Evolutionary conservation across 2,888 invertebrate genomes (phyloP).

Genomic region (Poecilobothrus nobilitatus): DNA sequence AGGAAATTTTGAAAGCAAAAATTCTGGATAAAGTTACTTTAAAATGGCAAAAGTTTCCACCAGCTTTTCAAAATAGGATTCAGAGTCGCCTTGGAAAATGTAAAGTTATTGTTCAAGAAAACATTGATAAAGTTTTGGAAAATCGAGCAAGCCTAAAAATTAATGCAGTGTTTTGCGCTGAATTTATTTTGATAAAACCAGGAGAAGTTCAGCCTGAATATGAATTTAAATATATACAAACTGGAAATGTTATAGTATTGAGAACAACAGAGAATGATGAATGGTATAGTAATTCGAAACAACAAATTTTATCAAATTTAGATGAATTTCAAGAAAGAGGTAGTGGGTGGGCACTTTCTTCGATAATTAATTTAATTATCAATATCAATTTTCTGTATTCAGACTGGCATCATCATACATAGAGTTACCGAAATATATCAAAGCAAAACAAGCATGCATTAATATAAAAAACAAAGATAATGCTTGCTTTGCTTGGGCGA

Average conservation of each 20-base stretch:
- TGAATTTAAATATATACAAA: not conserved
- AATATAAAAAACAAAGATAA: not conserved
- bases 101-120: not conserved
- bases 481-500: not conserved
- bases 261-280: not conserved
- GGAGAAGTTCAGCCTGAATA: not conserved
- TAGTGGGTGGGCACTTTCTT: constrained; percentile 8
- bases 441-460: not conserved
- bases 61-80: not conserved
- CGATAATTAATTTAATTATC: not conserved
- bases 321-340: constrained; percentile 8
- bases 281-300: not conserved
- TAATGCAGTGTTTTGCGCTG: not conserved
- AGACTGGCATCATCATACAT: not conserved
- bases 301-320: not conserved
- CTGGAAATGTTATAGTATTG: not conserved
- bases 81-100: not conserved
- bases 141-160: not conserved
- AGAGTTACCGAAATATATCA: not conserved
- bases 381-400: not conserved
- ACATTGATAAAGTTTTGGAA: not conserved
- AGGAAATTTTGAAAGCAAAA: too few species aligned
- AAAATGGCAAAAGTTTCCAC: not conserved
- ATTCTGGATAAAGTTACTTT: not conserved
- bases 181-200: not conserved